Conservation (phyloP, 2,797 vertebrate genomes). For the Poeciliopsis infans region DNA sequence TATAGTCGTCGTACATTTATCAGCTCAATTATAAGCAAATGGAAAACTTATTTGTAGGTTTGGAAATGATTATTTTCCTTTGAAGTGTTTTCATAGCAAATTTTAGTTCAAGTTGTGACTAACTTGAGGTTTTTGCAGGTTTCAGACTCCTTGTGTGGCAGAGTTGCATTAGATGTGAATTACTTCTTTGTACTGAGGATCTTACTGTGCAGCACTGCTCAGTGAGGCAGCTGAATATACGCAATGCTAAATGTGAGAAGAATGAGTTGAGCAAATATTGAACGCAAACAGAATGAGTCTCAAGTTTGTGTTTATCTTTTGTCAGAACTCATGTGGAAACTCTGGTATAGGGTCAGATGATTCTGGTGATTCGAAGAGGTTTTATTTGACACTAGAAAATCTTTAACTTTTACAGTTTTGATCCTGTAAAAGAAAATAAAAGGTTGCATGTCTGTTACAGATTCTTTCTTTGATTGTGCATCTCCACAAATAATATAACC, state of each 20-base stretch:
- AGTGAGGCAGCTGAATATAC: not conserved
- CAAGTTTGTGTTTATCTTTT: not conserved
- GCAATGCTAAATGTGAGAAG: not conserved
- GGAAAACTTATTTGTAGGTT: constrained; percentile 1
- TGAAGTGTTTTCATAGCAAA: constrained; percentile 14
- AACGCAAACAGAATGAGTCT: not conserved
- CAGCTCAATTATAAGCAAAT: not conserved
- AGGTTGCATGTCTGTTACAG: not conserved
- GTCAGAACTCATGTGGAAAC: not conserved
- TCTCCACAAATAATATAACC: not conserved
- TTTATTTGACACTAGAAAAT: not conserved
- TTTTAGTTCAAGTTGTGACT: not conserved
- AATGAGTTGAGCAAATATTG: constrained; percentile 5
- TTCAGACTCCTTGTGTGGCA: not conserved
- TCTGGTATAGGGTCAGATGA: not conserved
- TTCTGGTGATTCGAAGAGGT: not conserved
- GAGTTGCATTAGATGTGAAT: not conserved
- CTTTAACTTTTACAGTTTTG: not conserved
- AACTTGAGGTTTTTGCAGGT: constrained; percentile 19
- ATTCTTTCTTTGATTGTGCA: not conserved
- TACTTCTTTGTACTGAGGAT: not conserved
- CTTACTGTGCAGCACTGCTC: not conserved
- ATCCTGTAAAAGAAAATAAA: not conserved
- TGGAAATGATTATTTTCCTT: constrained; percentile 7
- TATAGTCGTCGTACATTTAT: not conserved